A percentile compares a stretch with the other conserved stretches of the same genome.
These are phyloP conservation scores for Brassicogethes aeneus DNA, from an alignment of 2,888 invertebrate species.

Conservation along the genomic window DNA sequence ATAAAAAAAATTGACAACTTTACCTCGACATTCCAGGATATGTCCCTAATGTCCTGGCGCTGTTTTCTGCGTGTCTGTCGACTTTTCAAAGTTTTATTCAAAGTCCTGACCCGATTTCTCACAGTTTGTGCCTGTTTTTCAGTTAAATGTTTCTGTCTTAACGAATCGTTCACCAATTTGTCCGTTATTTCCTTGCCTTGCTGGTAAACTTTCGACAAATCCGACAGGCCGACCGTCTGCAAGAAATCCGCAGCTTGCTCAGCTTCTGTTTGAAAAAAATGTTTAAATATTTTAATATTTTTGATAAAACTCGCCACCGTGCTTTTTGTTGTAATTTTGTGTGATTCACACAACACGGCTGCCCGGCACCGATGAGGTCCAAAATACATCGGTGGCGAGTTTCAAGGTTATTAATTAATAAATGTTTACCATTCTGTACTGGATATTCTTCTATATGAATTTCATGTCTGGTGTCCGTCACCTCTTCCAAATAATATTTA, in stretches of 20 bases:
- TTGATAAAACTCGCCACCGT: too few species aligned
- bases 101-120: slow-evolving; percentile 60
- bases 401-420: too few species aligned
- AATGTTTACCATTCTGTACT: too few species aligned
- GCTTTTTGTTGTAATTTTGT: too few species aligned
- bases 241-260: slow-evolving; percentile 72
- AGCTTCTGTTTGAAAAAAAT: slow-evolving; percentile 52
- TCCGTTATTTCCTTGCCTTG: slow-evolving; percentile 59
- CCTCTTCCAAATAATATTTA: too few species aligned
- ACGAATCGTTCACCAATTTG: slow-evolving; percentile 49
- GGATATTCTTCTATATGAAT: too few species aligned
- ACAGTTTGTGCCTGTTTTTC: slow-evolving; percentile 72
- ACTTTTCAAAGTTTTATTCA: slow-evolving; percentile 67
- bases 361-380: too few species aligned
- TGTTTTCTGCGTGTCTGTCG: slow-evolving; percentile 51
- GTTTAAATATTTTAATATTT: too few species aligned
- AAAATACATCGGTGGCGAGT: too few species aligned
- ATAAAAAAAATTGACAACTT: too few species aligned
- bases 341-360: too few species aligned
- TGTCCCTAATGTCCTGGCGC: slow-evolving; percentile 66
- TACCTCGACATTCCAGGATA: slow-evolving; percentile 76
- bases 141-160: slow-evolving; percentile 52
- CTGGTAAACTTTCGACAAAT: slow-evolving; percentile 61
- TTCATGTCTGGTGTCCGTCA: too few species aligned
- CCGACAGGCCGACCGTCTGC: slow-evolving; percentile 61